These are phyloP conservation scores for Corythoichthys intestinalis DNA, from an alignment of 2,113 vertebrate species.

Conservation along the genomic window DNA sequence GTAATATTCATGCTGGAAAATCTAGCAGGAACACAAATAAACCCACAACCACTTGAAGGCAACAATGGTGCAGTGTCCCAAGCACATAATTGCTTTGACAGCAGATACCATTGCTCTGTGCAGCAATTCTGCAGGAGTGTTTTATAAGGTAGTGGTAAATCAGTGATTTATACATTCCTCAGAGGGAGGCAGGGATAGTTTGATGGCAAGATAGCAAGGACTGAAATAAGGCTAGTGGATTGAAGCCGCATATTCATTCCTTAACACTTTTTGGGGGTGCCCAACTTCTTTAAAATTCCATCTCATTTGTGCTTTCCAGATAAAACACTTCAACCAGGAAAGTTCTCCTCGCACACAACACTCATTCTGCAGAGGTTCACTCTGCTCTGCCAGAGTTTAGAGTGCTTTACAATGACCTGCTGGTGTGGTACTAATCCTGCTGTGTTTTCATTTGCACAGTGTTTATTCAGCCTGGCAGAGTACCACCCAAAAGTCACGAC, in stretches of 20 bases:
- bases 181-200: constrained; percentile 10
- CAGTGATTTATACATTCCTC: constrained; percentile 9
- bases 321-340: constrained; percentile 25
- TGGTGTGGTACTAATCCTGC: constrained; percentile 40
- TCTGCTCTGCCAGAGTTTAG: constrained; percentile 20
- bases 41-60: background rate
- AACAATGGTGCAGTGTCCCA: background rate
- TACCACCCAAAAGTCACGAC: constrained; percentile 47
- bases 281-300: constrained; percentile 10
- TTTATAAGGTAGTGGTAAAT: background rate
- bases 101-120: background rate
- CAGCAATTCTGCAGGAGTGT: background rate
- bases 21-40: background rate
- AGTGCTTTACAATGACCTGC: constrained; percentile 39
- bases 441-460: constrained; percentile 33
- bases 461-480: constrained; percentile 55
- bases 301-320: constrained; percentile 19
- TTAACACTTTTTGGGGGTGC: constrained; percentile 16
- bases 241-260: background rate
- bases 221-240: constrained; percentile 7
- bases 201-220: constrained; percentile 14
- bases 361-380: constrained; percentile 10
- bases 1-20: background rate
- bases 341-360: background rate
- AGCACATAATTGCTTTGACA: background rate